Base-by-base conservation (phyloP, 2,113 vertebrate species). In the Catharus fuscescens region DNA sequence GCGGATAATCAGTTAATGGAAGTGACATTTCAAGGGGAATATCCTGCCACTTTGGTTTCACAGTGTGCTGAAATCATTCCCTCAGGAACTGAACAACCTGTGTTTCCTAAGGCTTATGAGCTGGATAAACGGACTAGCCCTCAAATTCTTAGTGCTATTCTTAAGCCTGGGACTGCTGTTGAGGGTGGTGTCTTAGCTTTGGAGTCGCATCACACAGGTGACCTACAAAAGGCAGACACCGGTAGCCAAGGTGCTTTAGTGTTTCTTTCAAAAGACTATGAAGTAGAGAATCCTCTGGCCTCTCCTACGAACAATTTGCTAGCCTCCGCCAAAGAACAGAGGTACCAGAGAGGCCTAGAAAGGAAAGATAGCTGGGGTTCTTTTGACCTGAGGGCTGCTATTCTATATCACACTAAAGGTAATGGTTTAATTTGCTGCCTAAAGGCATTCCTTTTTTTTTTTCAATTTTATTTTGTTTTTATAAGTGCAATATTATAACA, bases 321-420 rank as follows among this genome's bases (percentile, higher is more conserved):
- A 98, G 98, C 98, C 95, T 98, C 98, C 67, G 97, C 98, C 97
- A 99, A 99, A 98, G 98, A 98, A 97, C 98, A 98, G 97, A 97
- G 97, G 98, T 98, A 98, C 97, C 97, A 98, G 97, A 98, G 98
- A 98, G 98, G 98, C 98, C 98, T 98, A 98, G 98, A 98, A 98
- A 98, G 98, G 93, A 98, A 98, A 97, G 98, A 98, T 98, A 99
- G 98, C 98, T 99, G 98, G 98, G 98, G 98, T 91, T 98, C 98
- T 97, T 99, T 99, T 97, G 98, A 99, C 96, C 95, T 99, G 97
- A 99, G 98, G 98, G 99, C 99, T 98, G 99, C 99, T 98, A 98
- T 99, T 98, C 97, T 98, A 97, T 99, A 99, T 99, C 99, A 99
- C 98, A 99, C 98, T 99, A 99, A 99, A 99, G 99, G 99, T 99